A percentile compares a stretch with the other conserved stretches of the same genome.
These are phyloP conservation scores for Amphipyra tragopoginis DNA, from an alignment of 2,888 invertebrate genomes.

Conservation along the genomic window DNA sequence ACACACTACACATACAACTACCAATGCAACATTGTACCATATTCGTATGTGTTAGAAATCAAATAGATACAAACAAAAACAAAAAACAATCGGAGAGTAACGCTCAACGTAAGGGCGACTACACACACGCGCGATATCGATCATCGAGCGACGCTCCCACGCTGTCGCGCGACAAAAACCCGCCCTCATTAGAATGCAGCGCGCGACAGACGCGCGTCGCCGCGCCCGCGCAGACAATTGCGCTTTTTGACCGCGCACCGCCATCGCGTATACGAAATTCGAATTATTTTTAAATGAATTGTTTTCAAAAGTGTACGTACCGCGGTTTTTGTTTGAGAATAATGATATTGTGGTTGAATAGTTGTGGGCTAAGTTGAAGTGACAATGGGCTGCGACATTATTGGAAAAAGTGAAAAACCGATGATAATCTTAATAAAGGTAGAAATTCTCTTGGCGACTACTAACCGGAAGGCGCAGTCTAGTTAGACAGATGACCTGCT, in stretches of 20 bases:
- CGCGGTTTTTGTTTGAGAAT: constrained; percentile 46
- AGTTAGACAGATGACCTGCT: background rate
- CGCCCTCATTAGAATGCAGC: constrained; percentile 82
- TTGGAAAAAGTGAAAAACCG: constrained; percentile 3
- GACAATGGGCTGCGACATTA: constrained; percentile 18
- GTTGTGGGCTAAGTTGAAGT: constrained; percentile 18
- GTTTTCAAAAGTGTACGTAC: constrained; percentile 56
- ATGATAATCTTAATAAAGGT: background rate
- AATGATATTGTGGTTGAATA: constrained; percentile 48
- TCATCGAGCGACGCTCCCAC: constrained; percentile 78
- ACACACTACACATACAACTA: constrained; percentile 4
- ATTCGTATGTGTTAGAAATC: constrained; percentile 32
- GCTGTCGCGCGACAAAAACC: constrained; percentile 84
- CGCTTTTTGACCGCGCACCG: constrained; percentile 70
- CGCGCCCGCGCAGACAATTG: constrained; percentile 68
- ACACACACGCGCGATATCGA: constrained; percentile 62
- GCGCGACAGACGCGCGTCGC: constrained; percentile 75
- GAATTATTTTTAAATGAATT: constrained; percentile 65
- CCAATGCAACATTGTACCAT: constrained; percentile 12
- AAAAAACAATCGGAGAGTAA: constrained; percentile 31
- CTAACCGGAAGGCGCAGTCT: background rate
- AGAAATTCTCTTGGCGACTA: background rate
- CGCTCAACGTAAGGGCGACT: constrained; percentile 51
- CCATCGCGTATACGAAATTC: constrained; percentile 58
- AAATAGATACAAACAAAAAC: constrained; percentile 27